These are phyloP conservation scores for Macrotus californicus DNA, from an alignment of 2,113 vertebrate species.

Conservation along the genomic window DNA sequence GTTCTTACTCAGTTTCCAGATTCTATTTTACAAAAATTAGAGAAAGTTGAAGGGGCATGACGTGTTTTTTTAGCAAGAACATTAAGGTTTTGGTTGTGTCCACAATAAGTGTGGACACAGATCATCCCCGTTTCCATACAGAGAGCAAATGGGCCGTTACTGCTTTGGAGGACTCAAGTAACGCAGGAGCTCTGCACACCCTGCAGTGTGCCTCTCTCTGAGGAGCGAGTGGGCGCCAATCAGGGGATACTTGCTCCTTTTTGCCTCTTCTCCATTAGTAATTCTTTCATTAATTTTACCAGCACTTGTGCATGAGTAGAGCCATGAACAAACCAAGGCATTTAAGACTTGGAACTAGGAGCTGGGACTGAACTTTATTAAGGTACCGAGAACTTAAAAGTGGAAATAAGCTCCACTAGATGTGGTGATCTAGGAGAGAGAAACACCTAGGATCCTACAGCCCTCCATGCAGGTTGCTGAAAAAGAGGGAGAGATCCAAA, in stretches of 20 bases:
- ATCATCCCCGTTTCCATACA: neutral
- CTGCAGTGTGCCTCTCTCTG: rapidly evolving
- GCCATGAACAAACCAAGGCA: neutral
- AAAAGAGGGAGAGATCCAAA: neutral
- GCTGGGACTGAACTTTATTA: neutral
- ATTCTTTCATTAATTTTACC: neutral
- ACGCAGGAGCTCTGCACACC: neutral
- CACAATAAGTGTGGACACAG: neutral
- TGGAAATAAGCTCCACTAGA: neutral
- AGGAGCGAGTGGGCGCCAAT: neutral
- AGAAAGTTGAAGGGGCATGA: neutral
- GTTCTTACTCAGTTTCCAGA: neutral
- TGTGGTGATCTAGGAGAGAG: neutral
- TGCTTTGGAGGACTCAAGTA: neutral
- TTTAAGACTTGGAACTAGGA: neutral
- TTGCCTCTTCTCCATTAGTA: neutral
- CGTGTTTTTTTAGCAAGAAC: neutral
- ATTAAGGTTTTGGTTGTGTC: neutral
- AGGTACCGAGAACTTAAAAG: neutral
- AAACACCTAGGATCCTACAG: neutral
- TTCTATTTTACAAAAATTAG: neutral
- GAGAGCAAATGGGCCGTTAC: neutral
- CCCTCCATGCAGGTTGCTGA: neutral
- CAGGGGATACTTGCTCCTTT: neutral
- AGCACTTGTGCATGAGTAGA: neutral